Base-by-base conservation (phyloP, 2,888 invertebrate genomes). In the Priocnemis perturbator region DNA sequence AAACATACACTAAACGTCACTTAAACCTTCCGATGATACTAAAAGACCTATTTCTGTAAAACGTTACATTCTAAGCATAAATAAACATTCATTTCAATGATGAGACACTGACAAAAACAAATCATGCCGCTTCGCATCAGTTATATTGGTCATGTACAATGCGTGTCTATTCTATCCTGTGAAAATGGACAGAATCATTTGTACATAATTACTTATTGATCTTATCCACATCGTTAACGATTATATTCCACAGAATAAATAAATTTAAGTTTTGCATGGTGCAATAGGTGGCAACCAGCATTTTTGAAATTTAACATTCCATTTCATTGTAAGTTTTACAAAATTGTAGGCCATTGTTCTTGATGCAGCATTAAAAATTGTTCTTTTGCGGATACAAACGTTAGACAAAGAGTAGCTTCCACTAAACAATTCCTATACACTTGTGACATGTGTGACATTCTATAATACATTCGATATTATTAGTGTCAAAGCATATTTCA, bases 401-500 rank as follows among this genome's bases (percentile, higher is more conserved):
- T 58, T 57, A 62, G 45, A 61, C 66, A 57, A 37, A 76, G 73
- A 75, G 73, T 74, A 61, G 64, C 50, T 71, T 63, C 69, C 53
- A 57, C 70, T 78, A 77, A 77, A 78, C 73, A 73, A 83, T 67
- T 71, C 70, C 76, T 78, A 76, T 74, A 74, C 67, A 76, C 68
- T 67, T 52, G 56, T 69, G 64, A 73, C 60, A 71, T 71, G 37
- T 37, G 14, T 72, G 74, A 64, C 57, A 72, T 68, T 66, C 72
- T 73, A 79, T 67, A 50, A 81, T 64, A 60, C 58, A 68, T 73
- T 77, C 75, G 81, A 70, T 69, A 77, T 77, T 37, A 55, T 67
- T 73, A 74, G 66, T 71, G 71, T 78, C 72, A 76, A 79, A 80
- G 78, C 77, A 78, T 79, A 78, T 70, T 73, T 81, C 76, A 74